Conservation (phyloP, 2,797 vertebrate genomes). For the Phoxinus dragarum region DNA sequence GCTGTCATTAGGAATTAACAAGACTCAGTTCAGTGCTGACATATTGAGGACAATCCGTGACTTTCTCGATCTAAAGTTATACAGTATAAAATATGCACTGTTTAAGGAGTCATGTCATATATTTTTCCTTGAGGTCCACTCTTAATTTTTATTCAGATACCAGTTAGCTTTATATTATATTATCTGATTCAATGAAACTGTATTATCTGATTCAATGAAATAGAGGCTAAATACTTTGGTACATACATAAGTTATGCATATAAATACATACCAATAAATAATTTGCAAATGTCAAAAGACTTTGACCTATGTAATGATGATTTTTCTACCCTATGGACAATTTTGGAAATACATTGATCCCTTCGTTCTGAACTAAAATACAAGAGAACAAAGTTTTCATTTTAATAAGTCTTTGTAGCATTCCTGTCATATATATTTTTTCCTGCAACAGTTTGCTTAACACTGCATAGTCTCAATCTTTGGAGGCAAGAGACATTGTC, state of each 20-base stretch:
- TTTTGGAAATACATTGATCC: background rate
- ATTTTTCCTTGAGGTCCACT: background rate
- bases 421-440: background rate
- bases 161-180: background rate
- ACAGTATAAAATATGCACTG: background rate
- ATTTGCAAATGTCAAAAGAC: background rate
- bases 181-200: background rate
- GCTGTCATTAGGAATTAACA: constrained; percentile 33
- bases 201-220: background rate
- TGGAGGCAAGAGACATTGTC: background rate
- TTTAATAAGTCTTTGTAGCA: background rate
- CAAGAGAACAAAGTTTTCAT: background rate
- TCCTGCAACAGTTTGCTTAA: background rate
- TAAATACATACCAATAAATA: background rate
- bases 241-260: no score
- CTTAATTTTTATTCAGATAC: background rate
- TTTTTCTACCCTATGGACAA: background rate
- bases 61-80: constrained; percentile 9
- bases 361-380: background rate
- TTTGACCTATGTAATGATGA: background rate
- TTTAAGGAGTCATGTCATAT: background rate
- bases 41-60: constrained; percentile 18
- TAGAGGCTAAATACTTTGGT: background rate
- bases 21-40: background rate
- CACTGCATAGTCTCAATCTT: background rate